Evolutionary conservation across 1,140 invertebrate genomes (phyloP).

Genomic region (Capitella teleta): DNA sequence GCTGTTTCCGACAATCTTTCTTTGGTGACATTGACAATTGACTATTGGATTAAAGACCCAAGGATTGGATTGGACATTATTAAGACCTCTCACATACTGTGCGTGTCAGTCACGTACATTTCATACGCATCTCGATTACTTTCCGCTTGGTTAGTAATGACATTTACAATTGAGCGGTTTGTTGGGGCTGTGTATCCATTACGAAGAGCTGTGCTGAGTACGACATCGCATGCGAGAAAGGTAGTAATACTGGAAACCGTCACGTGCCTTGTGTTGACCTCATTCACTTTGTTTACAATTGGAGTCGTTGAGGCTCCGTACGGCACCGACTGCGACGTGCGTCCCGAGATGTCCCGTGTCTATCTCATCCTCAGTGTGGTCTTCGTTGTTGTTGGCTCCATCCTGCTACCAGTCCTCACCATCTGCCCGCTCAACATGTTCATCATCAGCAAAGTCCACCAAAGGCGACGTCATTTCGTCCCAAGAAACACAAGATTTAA

Average conservation of each 20-base stretch:
- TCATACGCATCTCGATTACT: constrained; percentile 1
- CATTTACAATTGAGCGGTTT: constrained; percentile 4
- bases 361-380: neutral
- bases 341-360: neutral
- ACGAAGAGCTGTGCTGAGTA: neutral
- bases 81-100: neutral
- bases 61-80: neutral
- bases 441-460: neutral
- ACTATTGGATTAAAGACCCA: constrained; percentile 2
- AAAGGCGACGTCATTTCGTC: neutral
- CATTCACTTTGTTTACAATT: constrained; percentile 1
- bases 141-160: constrained; percentile 3
- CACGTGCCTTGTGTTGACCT: neutral
- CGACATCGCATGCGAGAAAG: neutral
- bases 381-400: neutral
- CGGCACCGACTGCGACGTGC: neutral
- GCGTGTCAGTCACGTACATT: neutral
- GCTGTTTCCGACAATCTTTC: constrained; percentile 38
- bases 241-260: neutral
- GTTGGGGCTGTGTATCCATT: neutral
- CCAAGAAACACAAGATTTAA: neutral
- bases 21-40: neutral
- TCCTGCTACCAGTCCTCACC: constrained; percentile 1
- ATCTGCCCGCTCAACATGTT: neutral
- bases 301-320: neutral